Evolutionary conservation across 2,888 invertebrate genomes (phyloP).

Genomic region (Cheilosia impressa): DNA sequence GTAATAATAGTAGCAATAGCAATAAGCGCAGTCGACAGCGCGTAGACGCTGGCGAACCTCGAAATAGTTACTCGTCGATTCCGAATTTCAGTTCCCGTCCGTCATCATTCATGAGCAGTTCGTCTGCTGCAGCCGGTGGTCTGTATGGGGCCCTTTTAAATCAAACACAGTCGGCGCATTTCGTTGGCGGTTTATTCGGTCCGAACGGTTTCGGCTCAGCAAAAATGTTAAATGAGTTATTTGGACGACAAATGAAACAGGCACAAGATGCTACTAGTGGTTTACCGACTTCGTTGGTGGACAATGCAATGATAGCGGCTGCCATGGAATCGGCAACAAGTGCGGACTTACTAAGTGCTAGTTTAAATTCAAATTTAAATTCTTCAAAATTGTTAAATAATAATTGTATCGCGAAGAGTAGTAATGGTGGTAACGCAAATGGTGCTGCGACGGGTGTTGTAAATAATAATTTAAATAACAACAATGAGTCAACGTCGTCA

Average conservation of each 20-base stretch:
- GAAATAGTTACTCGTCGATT: conserved; percentile 94
- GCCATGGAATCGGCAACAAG: conserved; percentile 83
- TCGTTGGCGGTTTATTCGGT: conserved; percentile 89
- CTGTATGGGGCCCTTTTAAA: conserved; percentile 94
- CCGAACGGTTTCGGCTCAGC: conserved; percentile 93
- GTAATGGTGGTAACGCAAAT: conserved; percentile 31
- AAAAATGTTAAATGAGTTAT: conserved; percentile 95
- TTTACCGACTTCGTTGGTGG: conserved; percentile 83
- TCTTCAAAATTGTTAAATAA: conserved; percentile 79
- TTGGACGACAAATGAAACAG: conserved; percentile 91
- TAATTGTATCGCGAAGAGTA: conserved; percentile 74
- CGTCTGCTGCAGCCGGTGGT: conserved; percentile 89
- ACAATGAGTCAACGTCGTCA: conserved; percentile 70
- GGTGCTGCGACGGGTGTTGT: conserved; percentile 31
- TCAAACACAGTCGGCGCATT: conserved; percentile 89
- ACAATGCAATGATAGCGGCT: conserved; percentile 83
- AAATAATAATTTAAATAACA: conserved; percentile 72
- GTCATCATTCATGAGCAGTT: conserved; percentile 90
- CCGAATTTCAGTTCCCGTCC: conserved; percentile 91
- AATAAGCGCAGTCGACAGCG: conserved; percentile 97
- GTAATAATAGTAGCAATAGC: conserved; percentile 65
- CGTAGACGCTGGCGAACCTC: conserved; percentile 97
- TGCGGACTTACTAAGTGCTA: conserved; percentile 83
- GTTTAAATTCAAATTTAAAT: conserved; percentile 75
- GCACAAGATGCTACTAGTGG: conserved; percentile 86